Evolutionary conservation across 2,113 vertebrate species (phyloP), one percentile per base, ranked within the genome.

Genomic region (Maccullochella peelii): DNA sequence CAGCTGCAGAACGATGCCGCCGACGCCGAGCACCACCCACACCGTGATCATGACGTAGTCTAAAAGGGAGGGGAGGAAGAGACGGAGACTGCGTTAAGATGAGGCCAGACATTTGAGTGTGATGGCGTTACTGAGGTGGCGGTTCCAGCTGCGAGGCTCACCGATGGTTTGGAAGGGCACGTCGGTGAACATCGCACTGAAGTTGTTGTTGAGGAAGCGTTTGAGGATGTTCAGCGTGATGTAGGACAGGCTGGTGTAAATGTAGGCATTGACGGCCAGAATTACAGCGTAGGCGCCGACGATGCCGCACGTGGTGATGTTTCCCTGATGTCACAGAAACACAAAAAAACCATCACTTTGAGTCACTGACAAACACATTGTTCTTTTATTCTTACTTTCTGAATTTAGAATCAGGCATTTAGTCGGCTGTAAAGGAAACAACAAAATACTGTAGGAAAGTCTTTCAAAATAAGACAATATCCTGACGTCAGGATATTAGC

Each of bases 211-310:
- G 75, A 98, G 95, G 16, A 97, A 82, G 71, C 97, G 97, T 77
- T 97, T 97, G 86, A 99, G 97, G 52, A 98, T 62, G 59, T 99
- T 96, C 72, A 98, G 91, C 0, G 96, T 96, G 91, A 99, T 96
- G 89, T 96, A 97, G 78, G 98, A 96, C 25, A 99, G 96, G 87
- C 97, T 98, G 62, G 98, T 98, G 91, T 96, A 97, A n/a, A 96
- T n/a, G 15, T 97, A 99, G 75, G 96, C 96, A 79, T 96, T 95
- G 65, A 97, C 52, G 0, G 97, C 97, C 72, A 99, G 91, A 30
- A 99, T 44, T 33, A 98, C 93, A 0, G 95, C 83, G 0, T 99
- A 98, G 0, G 95, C 96, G 0, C 98, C 98, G 2, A 97, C 81
- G 2, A 97, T 50, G 1, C 96, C 97, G 79, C 97, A 99, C 0